A percentile compares a stretch with the other conserved stretches of the same genome.
phyloP scores from a whole-genome alignment of 2,888 invertebrate genomes.

The Apamea anceps region DNA sequence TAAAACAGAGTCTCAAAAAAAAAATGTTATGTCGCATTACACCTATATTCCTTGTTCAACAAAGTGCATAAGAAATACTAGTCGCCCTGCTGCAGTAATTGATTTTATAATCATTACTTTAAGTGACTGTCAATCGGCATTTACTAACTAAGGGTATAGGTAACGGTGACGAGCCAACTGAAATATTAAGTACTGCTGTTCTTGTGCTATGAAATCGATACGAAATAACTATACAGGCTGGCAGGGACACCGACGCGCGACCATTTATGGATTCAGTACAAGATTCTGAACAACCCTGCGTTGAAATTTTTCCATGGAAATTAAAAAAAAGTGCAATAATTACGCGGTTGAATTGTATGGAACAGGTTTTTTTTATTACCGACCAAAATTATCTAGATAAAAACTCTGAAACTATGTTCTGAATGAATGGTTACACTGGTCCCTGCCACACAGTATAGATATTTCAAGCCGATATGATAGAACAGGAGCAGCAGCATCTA shows the following conservation, averaged over 20 bases:
- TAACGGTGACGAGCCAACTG: not conserved
- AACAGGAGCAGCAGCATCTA: not conserved
- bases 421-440: too few relatives aligned
- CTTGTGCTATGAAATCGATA: not conserved
- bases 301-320: too few relatives aligned
- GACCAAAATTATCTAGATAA: too few relatives aligned
- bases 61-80: constrained; percentile 1
- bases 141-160: constrained; percentile 35
- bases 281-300: too few relatives aligned
- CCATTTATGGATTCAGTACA: too few relatives aligned
- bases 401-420: too few relatives aligned
- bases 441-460: not conserved
- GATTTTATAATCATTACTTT: constrained; percentile 37
- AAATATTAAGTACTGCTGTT: not conserved
- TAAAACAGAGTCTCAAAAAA: not conserved
- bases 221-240: not conserved
- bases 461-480: not conserved
- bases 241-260: too few relatives aligned
- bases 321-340: too few relatives aligned
- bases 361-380: too few relatives aligned
- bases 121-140: constrained; percentile 46
- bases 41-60: not conserved
- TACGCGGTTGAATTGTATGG: too few relatives aligned
- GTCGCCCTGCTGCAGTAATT: constrained; percentile 23
- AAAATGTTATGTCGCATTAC: too few relatives aligned